Percentiles rank a stretch among this genome's conserved stretches.
Evolutionary conservation across 2,888 invertebrate species (phyloP).

Genomic region (Aphodius sticticus): DNA sequence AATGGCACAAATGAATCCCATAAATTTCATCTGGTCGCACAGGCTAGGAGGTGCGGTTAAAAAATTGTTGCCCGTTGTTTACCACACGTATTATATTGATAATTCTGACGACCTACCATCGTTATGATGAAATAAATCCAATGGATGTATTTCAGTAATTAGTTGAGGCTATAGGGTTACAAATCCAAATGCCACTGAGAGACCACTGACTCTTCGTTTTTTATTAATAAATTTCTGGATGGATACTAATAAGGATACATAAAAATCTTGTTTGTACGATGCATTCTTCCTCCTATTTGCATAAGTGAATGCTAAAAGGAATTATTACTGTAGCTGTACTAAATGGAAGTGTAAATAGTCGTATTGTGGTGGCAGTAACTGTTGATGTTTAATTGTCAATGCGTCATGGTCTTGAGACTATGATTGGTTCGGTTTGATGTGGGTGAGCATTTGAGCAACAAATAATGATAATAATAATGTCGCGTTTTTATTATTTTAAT

Average conservation of each 20-base stretch:
- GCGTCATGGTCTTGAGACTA: not conserved
- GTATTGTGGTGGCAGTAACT: not conserved
- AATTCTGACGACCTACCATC: not conserved
- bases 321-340: not conserved
- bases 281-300: not conserved
- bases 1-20: conserved; percentile 21
- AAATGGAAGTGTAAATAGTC: not conserved
- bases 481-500: no score
- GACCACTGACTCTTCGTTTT: no score
- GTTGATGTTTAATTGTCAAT: not conserved
- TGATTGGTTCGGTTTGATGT: conserved; percentile 4
- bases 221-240: not conserved
- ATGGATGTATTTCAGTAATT: not conserved
- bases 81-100: not conserved
- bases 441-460: not conserved
- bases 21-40: conserved; percentile 20
- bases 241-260: not conserved
- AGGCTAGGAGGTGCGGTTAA: conserved; percentile 13
- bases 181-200: no score
- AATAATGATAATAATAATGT: not conserved
- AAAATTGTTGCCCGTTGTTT: not conserved
- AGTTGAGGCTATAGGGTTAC: no score
- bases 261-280: not conserved
- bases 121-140: not conserved
- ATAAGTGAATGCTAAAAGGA: not conserved